These are phyloP conservation scores for Dromas ardeola DNA, from an alignment of 2,113 vertebrate genomes.

Conservation along the genomic window DNA sequence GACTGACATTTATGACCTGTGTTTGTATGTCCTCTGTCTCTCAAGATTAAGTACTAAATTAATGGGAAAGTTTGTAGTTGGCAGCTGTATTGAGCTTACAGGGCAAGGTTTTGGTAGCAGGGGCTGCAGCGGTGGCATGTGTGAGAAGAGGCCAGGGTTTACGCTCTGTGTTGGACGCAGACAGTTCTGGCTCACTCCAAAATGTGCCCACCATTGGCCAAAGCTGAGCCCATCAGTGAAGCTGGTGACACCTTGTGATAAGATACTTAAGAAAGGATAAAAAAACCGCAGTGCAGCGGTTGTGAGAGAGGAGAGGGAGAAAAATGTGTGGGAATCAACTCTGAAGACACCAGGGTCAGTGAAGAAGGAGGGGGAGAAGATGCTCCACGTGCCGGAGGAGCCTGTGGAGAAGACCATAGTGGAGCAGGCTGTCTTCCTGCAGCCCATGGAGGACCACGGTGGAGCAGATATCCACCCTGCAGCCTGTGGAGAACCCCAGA, in stretches of 20 bases:
- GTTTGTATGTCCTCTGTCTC: neutral
- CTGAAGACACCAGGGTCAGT: neutral
- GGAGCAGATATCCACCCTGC: neutral
- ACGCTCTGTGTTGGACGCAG: neutral
- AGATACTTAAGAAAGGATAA: neutral
- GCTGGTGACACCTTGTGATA: neutral
- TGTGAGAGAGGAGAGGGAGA: neutral
- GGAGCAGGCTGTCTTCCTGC: neutral
- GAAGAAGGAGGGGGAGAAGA: neutral
- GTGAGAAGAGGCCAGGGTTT: neutral
- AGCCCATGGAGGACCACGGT: accelerated
- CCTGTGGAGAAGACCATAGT: neutral
- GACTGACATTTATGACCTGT: neutral
- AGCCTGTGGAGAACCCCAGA: neutral
- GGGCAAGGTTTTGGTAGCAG: neutral
- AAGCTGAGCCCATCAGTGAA: neutral
- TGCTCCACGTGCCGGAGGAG: neutral
- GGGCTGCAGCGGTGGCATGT: neutral
- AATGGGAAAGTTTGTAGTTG: neutral
- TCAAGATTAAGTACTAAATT: neutral
- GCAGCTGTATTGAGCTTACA: accelerated
- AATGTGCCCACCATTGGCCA: neutral
- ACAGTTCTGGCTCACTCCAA: neutral
- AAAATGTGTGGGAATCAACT: neutral
- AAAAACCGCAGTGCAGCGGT: neutral